A percentile compares a stretch with the other conserved stretches of the same genome.
These are phyloP conservation scores for Parus major DNA, from an alignment of 2,113 vertebrate species.

Conservation along the genomic window DNA sequence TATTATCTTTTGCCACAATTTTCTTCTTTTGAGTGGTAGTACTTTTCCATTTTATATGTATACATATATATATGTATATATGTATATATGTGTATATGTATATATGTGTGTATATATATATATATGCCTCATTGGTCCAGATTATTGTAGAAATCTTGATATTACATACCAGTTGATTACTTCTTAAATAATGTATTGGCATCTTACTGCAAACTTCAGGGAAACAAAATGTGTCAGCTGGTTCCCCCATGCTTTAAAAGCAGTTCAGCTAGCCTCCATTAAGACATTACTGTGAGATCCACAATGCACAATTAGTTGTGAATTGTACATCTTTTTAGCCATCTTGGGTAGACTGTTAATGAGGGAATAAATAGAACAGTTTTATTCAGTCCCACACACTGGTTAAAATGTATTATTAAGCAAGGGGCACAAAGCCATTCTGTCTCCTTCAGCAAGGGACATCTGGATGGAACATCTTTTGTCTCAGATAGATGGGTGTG, in stretches of 20 bases:
- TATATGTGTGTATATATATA: not conserved
- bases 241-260: not conserved
- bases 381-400: not conserved
- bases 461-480: not conserved
- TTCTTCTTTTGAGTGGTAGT: not conserved
- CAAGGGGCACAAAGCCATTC: not conserved
- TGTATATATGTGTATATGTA: not conserved
- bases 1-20: not conserved
- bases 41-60: not conserved
- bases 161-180: not conserved
- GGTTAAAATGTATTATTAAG: not conserved
- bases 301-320: conserved; percentile 1
- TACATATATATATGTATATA: not conserved
- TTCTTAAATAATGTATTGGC: conserved; percentile 31
- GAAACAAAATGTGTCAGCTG: conserved; percentile 31
- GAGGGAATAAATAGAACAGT: not conserved
- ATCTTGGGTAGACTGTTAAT: conserved; percentile 8
- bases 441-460: not conserved
- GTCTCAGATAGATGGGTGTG: not conserved
- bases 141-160: not conserved
- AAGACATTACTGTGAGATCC: not conserved
- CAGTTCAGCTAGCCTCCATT: not conserved
- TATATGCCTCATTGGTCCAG: not conserved
- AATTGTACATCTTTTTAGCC: conserved; percentile 24
- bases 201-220: conserved; percentile 22